Base-by-base conservation (phyloP, 2,888 invertebrate species). In the Idaea aversata region DNA sequence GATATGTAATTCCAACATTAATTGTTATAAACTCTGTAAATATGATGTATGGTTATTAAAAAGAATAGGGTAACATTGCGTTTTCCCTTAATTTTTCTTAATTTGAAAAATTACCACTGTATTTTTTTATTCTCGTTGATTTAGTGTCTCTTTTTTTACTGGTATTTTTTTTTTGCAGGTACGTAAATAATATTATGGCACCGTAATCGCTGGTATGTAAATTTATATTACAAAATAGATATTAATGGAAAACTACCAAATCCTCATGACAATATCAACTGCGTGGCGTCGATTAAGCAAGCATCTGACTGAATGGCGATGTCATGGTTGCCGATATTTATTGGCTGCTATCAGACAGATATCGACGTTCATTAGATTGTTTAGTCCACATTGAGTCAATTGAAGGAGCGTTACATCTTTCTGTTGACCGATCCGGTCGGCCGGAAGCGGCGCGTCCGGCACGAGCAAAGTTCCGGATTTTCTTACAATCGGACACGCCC, bases 11-110 rank as follows among this genome's bases (percentile, higher is more conserved):
- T 84, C 80, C 78, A 68, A 72, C 74, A 78, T 78, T 91, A 91
- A 91, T 91, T 90, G 85, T 81, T 84, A 83, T 84, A 85, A 88
- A 85, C 81, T 81, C 76, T 76, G 78, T 74, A 77, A 79, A 79
- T 83, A 86, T 88, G 86, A 91, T 89, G 72, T 83, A 88, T 82
- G 84, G 75, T 82, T 77, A 86, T 87, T 82, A 86, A 86, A 90
- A 88, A 84, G 77, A 87, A 88, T 84, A 83, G 84, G 84, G 74
- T 78, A 72, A 67, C 72, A 73, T 85, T 83, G 80, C 76, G 82
- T 80, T 85, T 83, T 78, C 79, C 61, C 59, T 70, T 65, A 71
- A 67, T 62, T 67, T 63, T 15, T 47, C 62, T 81, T 79, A 84
- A 82, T 84, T 80, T 82, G 81, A 83, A 81, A 77, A 70, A 83